Conservation (phyloP, 2,113 vertebrate genomes). For the Paracanthobrama guichenoti region DNA sequence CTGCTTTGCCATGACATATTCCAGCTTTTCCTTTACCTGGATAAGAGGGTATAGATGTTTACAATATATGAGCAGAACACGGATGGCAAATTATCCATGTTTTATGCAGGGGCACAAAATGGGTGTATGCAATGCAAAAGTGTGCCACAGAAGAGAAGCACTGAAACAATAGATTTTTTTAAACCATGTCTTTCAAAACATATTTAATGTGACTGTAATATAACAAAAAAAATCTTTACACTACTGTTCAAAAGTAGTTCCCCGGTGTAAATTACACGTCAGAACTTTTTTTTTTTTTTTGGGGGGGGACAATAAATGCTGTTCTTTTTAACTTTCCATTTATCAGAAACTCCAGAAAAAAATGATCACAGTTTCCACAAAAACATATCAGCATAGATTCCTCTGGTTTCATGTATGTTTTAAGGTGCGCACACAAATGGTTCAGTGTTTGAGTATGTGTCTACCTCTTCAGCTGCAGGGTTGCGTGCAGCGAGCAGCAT, state of each 20-base stretch:
- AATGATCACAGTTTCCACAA: background rate
- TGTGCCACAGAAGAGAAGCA: background rate
- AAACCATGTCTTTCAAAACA: background rate
- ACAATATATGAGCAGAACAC: background rate
- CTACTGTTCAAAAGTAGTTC: background rate
- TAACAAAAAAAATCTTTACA: background rate
- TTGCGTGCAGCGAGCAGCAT: constrained; percentile 84
- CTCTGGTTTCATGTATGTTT: background rate
- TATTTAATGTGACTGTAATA: background rate
- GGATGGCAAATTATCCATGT: background rate
- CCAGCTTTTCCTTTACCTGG: constrained; percentile 89
- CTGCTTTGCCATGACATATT: constrained; percentile 85
- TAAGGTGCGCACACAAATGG: background rate
- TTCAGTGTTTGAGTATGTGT: constrained; percentile 5
- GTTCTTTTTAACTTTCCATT: background rate
- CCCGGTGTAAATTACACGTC: background rate
- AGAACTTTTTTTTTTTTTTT: background rate
- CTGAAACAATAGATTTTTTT: background rate
- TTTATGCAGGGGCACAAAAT: background rate
- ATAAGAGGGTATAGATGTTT: constrained; percentile 34
- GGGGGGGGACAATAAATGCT: background rate
- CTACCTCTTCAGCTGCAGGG: constrained; percentile 90
- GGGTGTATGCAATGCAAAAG: background rate
- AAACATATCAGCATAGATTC: background rate
- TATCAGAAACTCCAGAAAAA: background rate